Conservation (phyloP, 1,140 invertebrate species). For the Maconellicoccus hirsutus region DNA sequence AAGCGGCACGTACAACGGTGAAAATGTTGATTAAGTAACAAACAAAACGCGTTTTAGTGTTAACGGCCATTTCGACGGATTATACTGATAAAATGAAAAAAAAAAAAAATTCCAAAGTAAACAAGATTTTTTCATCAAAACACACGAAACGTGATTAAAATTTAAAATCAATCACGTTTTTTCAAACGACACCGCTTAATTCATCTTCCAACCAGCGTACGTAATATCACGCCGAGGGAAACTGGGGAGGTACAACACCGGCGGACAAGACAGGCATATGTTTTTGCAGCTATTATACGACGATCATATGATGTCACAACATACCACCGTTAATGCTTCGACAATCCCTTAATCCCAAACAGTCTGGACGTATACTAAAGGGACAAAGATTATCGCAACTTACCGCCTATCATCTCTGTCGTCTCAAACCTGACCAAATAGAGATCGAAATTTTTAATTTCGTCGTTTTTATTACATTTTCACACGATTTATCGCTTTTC, state of each 20-base stretch:
- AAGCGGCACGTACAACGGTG: neutral
- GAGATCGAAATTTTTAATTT: neutral
- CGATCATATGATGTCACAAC: neutral
- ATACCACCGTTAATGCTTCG: neutral
- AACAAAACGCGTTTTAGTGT: neutral
- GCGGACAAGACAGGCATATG: neutral
- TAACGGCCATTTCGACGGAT: neutral
- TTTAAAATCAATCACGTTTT: neutral
- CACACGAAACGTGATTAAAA: neutral
- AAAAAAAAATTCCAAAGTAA: neutral
- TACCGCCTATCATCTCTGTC: neutral
- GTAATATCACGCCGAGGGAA: too few species aligned
- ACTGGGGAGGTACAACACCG: too few species aligned
- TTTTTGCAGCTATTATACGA: neutral
- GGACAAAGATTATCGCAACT: constrained; percentile 3
- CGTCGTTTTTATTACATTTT: neutral
- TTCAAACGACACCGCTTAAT: neutral
- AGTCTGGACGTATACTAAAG: neutral
- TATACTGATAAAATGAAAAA: neutral
- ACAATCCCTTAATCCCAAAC: neutral
- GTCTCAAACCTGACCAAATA: neutral
- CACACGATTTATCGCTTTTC: neutral
- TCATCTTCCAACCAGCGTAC: neutral
- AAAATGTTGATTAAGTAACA: neutral
- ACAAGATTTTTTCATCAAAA: neutral